These are phyloP conservation scores for Pantherophis guttatus DNA, from an alignment of 2,113 vertebrate species.

Conservation along the genomic window DNA sequence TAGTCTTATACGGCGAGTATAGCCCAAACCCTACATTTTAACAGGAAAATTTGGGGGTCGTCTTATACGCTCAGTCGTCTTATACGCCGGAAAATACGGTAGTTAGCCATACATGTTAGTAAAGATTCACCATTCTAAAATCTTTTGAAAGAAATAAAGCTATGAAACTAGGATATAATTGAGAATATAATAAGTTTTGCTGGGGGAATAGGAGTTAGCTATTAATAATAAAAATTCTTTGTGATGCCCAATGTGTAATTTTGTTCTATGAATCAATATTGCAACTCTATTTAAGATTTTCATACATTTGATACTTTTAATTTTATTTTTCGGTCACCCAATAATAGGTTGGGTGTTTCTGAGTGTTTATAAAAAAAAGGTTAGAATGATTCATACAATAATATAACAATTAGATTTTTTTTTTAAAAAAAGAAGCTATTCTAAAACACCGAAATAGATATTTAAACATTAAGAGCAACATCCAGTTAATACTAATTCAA, in stretches of 20 bases:
- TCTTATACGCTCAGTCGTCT: too few relatives aligned
- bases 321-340: neutral
- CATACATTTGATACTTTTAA: neutral
- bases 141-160: neutral
- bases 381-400: neutral
- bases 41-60: too few relatives aligned
- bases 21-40: too few relatives aligned
- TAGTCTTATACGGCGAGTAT: too few relatives aligned
- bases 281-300: neutral
- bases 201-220: neutral
- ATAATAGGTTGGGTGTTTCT: neutral
- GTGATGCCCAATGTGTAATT: neutral
- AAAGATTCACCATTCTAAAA: neutral
- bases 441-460: neutral
- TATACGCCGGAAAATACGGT: too few relatives aligned
- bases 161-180: neutral
- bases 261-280: neutral
- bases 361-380: neutral
- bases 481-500: neutral
- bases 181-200: neutral
- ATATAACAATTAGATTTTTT: neutral
- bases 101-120: neutral
- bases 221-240: neutral
- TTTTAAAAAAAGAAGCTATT: neutral
- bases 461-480: neutral